Percentiles rank a stretch among this genome's conserved stretches.
These are phyloP conservation scores for Liodrosophila aerea DNA, from an alignment of 2,888 invertebrate species.

Conservation along the genomic window DNA sequence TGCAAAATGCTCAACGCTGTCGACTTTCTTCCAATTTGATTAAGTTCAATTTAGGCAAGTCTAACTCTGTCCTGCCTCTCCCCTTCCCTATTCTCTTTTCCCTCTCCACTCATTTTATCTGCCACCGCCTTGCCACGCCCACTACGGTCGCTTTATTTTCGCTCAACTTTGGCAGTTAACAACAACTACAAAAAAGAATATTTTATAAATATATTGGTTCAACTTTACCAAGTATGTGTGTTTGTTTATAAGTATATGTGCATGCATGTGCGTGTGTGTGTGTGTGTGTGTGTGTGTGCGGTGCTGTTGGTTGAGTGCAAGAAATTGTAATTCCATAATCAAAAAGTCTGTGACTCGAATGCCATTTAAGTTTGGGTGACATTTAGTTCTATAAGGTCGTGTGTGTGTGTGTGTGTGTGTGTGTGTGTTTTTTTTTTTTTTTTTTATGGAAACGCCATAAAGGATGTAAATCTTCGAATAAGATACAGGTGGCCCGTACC, in stretches of 20 bases:
- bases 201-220: slow-evolving; percentile 40
- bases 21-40: slow-evolving; percentile 60
- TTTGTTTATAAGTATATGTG: slow-evolving; percentile 5
- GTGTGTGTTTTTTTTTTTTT: neutral
- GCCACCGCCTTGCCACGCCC: slow-evolving; percentile 45
- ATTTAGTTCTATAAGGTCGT: slow-evolving; percentile 31
- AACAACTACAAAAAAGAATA: slow-evolving; percentile 38
- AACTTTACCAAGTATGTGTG: slow-evolving; percentile 33
- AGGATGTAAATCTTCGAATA: too few relatives aligned
- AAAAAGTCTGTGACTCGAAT: slow-evolving; percentile 71
- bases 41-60: slow-evolving; percentile 67
- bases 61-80: neutral
- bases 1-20: slow-evolving; percentile 59
- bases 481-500: too few relatives aligned
- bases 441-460: too few relatives aligned
- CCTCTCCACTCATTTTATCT: neutral
- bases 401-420: neutral
- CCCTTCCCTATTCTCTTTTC: neutral
- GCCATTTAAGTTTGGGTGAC: slow-evolving; percentile 66
- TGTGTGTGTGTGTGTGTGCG: slow-evolving; percentile 10
- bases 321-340: slow-evolving; percentile 74
- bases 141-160: slow-evolving; percentile 58
- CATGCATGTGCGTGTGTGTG: slow-evolving; percentile 14
- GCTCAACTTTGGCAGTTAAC: slow-evolving; percentile 70
- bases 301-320: slow-evolving; percentile 16